phyloP scores from a whole-genome alignment of 1,140 invertebrate species.

The Thaumatotibia leucotreta region DNA sequence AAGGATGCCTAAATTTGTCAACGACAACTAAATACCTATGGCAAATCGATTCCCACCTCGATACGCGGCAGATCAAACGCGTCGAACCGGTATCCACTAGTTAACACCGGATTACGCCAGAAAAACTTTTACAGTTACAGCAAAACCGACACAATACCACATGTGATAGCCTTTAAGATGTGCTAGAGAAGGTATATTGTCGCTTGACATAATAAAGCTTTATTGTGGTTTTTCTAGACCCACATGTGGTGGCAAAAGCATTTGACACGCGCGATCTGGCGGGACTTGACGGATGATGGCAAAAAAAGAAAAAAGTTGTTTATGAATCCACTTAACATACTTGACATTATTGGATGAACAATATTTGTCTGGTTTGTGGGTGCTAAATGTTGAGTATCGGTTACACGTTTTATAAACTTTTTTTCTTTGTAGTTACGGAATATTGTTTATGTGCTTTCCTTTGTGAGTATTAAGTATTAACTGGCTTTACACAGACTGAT shows the following conservation, averaged over 20 bases:
- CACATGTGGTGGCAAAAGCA: conserved; percentile 58
- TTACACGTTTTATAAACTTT: too few species aligned
- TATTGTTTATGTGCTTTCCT: background rate
- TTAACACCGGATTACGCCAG: conserved; percentile 25
- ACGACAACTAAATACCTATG: conserved; percentile 9
- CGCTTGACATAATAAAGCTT: conserved; percentile 23
- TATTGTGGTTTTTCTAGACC: conserved; percentile 11
- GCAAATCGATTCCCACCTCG: conserved; percentile 13
- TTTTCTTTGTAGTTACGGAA: background rate
- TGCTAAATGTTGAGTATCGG: conserved; percentile 14
- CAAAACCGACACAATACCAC: background rate
- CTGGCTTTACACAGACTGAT: too few species aligned
- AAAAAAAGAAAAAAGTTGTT: conserved; percentile 57
- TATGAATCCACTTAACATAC: conserved; percentile 70
- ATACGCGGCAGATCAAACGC: conserved; percentile 49
- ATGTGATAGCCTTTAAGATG: conserved; percentile 32
- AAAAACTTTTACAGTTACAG: conserved; percentile 20
- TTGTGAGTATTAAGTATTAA: too few species aligned
- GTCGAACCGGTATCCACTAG: conserved; percentile 63
- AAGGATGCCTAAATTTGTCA: background rate
- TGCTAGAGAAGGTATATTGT: conserved; percentile 60
- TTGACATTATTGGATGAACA: conserved; percentile 54
- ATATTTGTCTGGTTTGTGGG: conserved; percentile 26
- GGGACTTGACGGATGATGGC: conserved; percentile 48
- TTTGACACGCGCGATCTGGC: conserved; percentile 71